phyloP scores from a whole-genome alignment of 2,113 vertebrate species.

The Cardinalis cardinalis region DNA sequence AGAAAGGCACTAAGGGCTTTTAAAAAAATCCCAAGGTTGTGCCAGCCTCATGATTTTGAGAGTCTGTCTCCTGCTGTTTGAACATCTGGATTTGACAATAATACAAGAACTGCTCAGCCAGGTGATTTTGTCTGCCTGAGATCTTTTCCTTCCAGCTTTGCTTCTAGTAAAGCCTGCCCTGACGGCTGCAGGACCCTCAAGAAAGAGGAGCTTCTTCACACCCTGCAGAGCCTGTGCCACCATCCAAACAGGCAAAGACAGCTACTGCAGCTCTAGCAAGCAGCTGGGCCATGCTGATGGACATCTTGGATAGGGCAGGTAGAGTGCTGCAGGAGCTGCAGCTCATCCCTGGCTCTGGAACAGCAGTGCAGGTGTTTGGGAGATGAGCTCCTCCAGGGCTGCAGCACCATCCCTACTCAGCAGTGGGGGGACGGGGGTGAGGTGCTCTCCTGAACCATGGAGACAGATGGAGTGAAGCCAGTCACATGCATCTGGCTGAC shows the following conservation, averaged over 20 bases:
- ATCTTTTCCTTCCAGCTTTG: neutral
- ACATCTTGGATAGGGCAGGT: neutral
- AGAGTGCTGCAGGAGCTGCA: neutral
- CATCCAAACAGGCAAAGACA: neutral
- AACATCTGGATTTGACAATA: neutral
- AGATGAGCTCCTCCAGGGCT: neutral
- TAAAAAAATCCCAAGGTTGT: neutral
- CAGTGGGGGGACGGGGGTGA: rapidly evolving
- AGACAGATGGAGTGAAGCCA: neutral
- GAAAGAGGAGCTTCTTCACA: neutral
- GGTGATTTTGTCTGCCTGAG: rapidly evolving
- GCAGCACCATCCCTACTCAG: neutral
- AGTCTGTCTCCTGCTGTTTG: neutral
- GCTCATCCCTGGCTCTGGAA: neutral
- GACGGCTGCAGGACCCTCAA: neutral
- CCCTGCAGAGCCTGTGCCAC: neutral
- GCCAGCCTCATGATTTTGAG: neutral
- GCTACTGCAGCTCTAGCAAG: neutral
- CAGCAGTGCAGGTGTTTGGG: neutral
- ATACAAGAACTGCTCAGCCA: neutral
- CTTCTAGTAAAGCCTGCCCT: neutral
- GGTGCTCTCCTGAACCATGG: neutral
- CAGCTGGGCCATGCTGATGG: rapidly evolving
- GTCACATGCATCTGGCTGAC: neutral
- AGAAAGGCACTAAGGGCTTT: neutral